Evolutionary conservation across 2,113 vertebrate species (phyloP), one percentile per base, ranked within the genome.

Genomic region (Bostrychus sinensis): DNA sequence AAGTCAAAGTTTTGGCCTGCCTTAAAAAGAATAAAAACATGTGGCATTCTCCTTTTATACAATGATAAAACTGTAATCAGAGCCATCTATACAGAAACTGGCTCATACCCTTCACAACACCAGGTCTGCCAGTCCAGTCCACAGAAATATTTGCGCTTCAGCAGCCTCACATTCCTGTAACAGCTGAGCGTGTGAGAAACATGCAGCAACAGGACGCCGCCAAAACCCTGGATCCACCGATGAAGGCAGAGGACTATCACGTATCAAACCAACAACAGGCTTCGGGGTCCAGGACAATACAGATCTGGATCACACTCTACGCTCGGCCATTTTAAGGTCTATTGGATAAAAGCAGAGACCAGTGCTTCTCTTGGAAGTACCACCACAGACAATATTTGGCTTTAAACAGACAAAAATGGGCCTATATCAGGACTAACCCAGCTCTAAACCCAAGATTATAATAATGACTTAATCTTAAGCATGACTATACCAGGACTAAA

Each of bases 161-260:
- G 59, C 79, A 62, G 68, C 46, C 43, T 63, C 1, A 48, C 84
- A 87, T 87, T 88, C 84, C 81, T 56, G 50, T 51, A 82, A 80
- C 79, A 90, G 86, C 84, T 89, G 84, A 88, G 81, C 59, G 53
- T 64, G 56, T 46, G 71, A 55, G 77, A 75, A 75, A 81, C 83
- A 48, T 81, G 86, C 82, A 77, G 72, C 45, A 71, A 86, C 85
- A 85, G 73, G 79, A 86, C 56, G 7, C 77, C 71, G 28, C 39
- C 75, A 54, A 65, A 69, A 55, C 62, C 62, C 6, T 1, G 7
- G 66, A 72, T 68, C 46, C 51, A 66, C 58, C 34, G 4, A 62
- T 43, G 54, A 63, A 71, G 70, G 56, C 72, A 74, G 63, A 64
- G 66, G 62, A 50, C 41, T 25, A 79, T 87, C 81, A 42, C 53